Conservation (phyloP, 1,140 invertebrate species). For the Bombyx mori region ASM3026992v2 NC_085115.1:8515001-8515500, state of each 20-base stretch:
- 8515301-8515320: conserved; percentile 94
- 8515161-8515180: conserved; percentile 84
- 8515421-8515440: conserved; percentile 83
- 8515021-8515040: conserved; percentile 81
- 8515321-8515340: conserved; percentile 89
- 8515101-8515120: conserved; percentile 81
- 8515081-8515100: conserved; percentile 92
- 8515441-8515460: conserved; percentile 76
- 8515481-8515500: conserved; percentile 81
- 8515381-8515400: conserved; percentile 72
- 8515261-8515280: conserved; percentile 2
- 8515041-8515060: conserved; percentile 96
- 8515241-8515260: neutral
- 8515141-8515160: conserved; percentile 94
- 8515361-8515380: conserved; percentile 73
- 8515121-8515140: conserved; percentile 75
- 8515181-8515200: conserved; percentile 79
- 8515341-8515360: conserved; percentile 83
- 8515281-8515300: conserved; percentile 72
- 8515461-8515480: conserved; percentile 83
- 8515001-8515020: conserved; percentile 83
- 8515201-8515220: conserved; percentile 79
- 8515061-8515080: conserved; percentile 98
- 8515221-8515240: conserved; percentile 36
- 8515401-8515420: conserved; percentile 79